Conservation (phyloP, 2,797 vertebrate genomes). For the Manis crassicaudata region DNA sequence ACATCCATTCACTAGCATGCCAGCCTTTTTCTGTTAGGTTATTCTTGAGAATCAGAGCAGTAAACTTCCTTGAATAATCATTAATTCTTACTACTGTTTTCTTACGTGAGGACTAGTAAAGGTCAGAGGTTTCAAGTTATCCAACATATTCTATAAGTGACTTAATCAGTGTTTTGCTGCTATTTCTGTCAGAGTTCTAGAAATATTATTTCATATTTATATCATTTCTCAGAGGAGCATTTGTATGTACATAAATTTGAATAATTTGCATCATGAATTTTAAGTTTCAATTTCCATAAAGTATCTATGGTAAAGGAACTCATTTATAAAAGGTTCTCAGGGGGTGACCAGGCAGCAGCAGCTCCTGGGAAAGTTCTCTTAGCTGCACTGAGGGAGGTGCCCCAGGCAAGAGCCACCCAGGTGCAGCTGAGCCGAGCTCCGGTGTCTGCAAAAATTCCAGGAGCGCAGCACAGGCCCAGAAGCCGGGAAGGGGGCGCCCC, state of each 20-base stretch:
- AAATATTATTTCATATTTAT: conserved; percentile 24
- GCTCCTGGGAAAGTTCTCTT: conserved; percentile 69
- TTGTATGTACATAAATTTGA: conserved; percentile 30
- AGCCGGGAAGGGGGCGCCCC: neutral
- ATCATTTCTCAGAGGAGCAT: conserved; percentile 7
- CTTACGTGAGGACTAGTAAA: neutral
- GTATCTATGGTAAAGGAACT: neutral
- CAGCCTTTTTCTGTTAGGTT: neutral
- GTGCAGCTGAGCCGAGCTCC: neutral
- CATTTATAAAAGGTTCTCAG: neutral
- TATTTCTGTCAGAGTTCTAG: conserved; percentile 11
- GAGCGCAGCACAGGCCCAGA: neutral
- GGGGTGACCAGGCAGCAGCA: neutral
- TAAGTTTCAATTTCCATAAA: neutral
- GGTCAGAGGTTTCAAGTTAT: neutral
- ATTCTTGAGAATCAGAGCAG: neutral
- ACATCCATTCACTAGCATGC: neutral
- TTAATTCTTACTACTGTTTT: neutral
- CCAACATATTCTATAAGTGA: neutral
- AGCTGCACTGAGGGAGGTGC: neutral
- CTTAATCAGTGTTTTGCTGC: conserved; percentile 10
- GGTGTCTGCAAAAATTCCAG: neutral
- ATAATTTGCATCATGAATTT: neutral
- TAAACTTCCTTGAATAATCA: neutral
- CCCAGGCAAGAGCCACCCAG: neutral